phyloP scores from a whole-genome alignment of 2,113 vertebrate genomes.

The Myotis davidii region DNA sequence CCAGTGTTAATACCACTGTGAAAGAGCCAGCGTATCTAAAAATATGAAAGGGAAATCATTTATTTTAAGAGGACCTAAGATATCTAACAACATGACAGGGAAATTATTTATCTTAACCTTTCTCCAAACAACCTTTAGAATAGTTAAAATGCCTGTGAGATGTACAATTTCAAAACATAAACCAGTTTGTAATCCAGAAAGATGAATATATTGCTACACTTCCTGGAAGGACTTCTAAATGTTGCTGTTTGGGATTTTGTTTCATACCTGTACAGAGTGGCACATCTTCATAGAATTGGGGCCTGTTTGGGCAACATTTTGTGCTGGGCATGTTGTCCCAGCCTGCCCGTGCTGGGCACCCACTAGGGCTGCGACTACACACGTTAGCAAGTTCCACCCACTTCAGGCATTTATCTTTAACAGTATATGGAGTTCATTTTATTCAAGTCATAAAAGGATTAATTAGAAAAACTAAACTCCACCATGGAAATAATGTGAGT shows the following conservation, averaged over 20 bases:
- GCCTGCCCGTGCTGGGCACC: neutral
- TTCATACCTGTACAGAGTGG: neutral
- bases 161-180: slow-evolving; percentile 21
- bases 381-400: neutral
- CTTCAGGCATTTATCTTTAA: neutral
- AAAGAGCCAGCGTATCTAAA: neutral
- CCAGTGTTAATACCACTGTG: neutral
- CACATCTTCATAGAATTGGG: neutral
- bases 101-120: slow-evolving; percentile 1
- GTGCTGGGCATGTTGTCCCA: neutral
- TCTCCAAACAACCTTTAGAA: neutral
- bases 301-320: neutral
- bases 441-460: neutral
- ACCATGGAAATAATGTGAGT: neutral
- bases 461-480: neutral
- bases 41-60: neutral
- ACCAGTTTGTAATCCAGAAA: slow-evolving; percentile 6
- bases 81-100: neutral
- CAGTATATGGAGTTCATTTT: neutral
- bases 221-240: neutral
- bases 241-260: neutral
- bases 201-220: neutral
- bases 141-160: neutral
- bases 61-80: slow-evolving; percentile 1
- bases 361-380: neutral